A percentile compares a stretch with the other conserved stretches of the same genome.
Conservation (phyloP, 2,797 vertebrate species). For the Tokudaia tokunoshimensis region DNA sequence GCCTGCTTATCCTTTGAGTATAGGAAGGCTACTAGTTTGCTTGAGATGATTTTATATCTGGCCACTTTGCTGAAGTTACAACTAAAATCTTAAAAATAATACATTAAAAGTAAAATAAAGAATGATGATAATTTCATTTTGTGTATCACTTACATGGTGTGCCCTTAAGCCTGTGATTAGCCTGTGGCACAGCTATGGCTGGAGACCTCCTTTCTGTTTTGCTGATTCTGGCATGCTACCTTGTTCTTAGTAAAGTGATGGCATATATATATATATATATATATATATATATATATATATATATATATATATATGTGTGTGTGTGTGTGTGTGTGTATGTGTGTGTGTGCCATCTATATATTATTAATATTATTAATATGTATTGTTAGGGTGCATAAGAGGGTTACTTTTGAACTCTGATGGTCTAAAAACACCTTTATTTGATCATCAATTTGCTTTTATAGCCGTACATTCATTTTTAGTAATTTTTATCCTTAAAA, state of each 20-base stretch:
- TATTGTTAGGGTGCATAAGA: too few species aligned
- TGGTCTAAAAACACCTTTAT: background rate
- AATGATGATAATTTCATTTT: background rate
- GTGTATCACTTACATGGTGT: too few species aligned
- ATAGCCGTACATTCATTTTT: background rate
- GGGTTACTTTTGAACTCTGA: background rate
- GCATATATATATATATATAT: too few species aligned
- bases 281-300: too few species aligned
- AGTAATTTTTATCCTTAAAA: background rate
- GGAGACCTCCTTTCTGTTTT: background rate
- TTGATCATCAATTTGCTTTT: background rate
- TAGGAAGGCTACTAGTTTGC: too few species aligned
- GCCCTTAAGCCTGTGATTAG: background rate
- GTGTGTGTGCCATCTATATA: too few species aligned
- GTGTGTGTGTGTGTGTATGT: too few species aligned
- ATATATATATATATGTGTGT: too few species aligned
- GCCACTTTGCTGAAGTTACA: too few species aligned
- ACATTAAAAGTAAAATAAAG: background rate
- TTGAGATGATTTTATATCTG: too few species aligned
- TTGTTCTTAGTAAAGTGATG: background rate
- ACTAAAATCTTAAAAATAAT: background rate
- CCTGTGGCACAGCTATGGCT: accelerated
- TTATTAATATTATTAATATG: too few species aligned
- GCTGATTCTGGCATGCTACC: background rate
- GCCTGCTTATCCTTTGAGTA: too few species aligned